These are phyloP conservation scores for Bursaphelenchus okinawaensis DNA, from an alignment of 2,888 invertebrate genomes.

Conservation along the genomic window DNA sequence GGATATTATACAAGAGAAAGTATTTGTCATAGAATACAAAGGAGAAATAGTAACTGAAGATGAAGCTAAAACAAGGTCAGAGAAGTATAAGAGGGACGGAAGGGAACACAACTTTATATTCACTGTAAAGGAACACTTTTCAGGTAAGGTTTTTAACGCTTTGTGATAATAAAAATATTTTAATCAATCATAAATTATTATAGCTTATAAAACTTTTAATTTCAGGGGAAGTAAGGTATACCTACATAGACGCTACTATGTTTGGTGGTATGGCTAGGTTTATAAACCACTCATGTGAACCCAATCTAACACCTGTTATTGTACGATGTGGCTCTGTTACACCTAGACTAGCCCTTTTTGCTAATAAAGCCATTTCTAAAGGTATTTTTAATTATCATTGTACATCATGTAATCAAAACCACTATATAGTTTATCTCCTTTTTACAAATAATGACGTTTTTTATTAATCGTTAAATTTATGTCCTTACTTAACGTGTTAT, in stretches of 20 bases:
- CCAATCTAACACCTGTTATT: conserved; percentile 34
- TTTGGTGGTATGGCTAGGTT: conserved; percentile 46
- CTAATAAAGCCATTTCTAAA: background rate
- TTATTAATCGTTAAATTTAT: too few relatives aligned
- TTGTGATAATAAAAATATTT: conserved; percentile 2
- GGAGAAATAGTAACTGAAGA: conserved; percentile 39
- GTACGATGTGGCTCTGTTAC: background rate
- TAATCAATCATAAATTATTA: conserved; percentile 7
- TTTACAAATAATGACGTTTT: too few relatives aligned
- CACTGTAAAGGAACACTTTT: conserved; percentile 38
- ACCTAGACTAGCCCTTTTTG: background rate
- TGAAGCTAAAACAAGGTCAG: conserved; percentile 33
- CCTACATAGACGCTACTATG: conserved; percentile 21
- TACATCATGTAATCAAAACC: too few relatives aligned
- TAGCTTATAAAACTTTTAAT: too few relatives aligned
- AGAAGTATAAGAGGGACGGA: conserved; percentile 3
- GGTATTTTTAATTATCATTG: too few relatives aligned
- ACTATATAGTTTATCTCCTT: too few relatives aligned
- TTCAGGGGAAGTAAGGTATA: too few relatives aligned
- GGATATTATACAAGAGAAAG: conserved; percentile 30
- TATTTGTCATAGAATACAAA: conserved; percentile 44
- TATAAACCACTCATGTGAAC: conserved; percentile 50
- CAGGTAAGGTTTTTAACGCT: conserved; percentile 14
- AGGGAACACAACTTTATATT: conserved; percentile 41
- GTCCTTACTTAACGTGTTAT: too few relatives aligned